phyloP scores from a whole-genome alignment of 2,888 invertebrate genomes.

The Cantharis rufa region DNA sequence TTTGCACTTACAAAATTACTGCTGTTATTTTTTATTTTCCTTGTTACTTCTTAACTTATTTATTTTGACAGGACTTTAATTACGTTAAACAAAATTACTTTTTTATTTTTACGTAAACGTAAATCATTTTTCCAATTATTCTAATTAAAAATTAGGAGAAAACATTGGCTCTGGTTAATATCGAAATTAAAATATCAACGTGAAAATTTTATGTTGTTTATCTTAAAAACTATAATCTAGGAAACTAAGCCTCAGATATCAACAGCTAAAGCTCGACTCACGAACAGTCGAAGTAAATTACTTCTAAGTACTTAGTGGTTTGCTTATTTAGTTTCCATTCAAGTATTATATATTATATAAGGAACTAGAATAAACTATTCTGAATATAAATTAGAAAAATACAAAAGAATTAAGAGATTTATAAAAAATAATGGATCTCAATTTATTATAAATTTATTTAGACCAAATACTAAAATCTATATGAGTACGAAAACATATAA shows the following conservation, averaged over 20 bases:
- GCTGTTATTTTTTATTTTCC: background rate
- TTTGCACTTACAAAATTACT: background rate
- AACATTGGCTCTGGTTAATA: background rate
- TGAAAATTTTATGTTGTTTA: background rate
- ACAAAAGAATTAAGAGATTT: too few relatives aligned
- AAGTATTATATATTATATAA: background rate
- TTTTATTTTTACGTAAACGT: background rate
- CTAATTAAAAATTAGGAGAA: background rate
- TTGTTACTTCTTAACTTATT: background rate
- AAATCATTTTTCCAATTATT: background rate
- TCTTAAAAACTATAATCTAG: background rate
- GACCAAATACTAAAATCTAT: too few relatives aligned
- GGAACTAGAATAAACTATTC: background rate
- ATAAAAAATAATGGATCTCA: too few relatives aligned
- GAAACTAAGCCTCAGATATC: background rate
- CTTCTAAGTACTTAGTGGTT: background rate
- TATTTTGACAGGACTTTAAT: background rate
- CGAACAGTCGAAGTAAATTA: background rate
- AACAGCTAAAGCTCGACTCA: background rate
- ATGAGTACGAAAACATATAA: background rate
- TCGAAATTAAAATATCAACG: background rate
- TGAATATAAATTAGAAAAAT: too few relatives aligned
- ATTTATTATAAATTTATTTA: too few relatives aligned
- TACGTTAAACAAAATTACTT: background rate
- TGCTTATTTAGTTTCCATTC: background rate